Conservation (phyloP, 2,888 invertebrate species). For the Pristionchus exspectatus region DNA sequence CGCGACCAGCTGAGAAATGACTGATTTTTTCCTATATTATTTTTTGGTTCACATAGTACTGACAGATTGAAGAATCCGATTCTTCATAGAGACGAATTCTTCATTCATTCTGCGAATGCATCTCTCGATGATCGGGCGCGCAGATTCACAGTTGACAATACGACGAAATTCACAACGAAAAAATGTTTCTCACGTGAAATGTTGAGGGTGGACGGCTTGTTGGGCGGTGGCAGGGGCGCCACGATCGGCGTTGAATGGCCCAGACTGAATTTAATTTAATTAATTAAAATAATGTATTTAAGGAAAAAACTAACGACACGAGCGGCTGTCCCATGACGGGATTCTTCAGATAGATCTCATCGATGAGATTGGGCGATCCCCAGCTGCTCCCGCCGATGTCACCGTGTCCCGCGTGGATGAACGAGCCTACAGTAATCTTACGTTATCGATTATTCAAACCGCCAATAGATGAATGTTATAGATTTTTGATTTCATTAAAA, state of each 20-base stretch:
- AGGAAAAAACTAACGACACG: slow-evolving; percentile 40
- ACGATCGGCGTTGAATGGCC: not conserved
- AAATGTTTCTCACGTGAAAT: not conserved
- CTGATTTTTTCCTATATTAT: not conserved
- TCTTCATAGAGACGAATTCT: not conserved
- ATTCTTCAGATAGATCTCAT: slow-evolving; percentile 80
- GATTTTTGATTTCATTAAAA: no score
- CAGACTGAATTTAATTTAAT: not conserved
- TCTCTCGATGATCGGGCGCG: not conserved
- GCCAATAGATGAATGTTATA: no score
- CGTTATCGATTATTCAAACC: not conserved
- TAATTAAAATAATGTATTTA: not conserved
- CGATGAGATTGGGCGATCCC: slow-evolving; percentile 89
- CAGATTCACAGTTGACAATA: no score
- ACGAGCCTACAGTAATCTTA: slow-evolving; percentile 81
- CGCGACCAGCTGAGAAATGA: not conserved
- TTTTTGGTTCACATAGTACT: not conserved
- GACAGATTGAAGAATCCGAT: not conserved
- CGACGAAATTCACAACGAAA: no score
- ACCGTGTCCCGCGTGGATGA: slow-evolving; percentile 86
- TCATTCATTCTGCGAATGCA: not conserved
- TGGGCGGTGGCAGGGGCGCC: not conserved
- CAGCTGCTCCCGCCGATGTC: slow-evolving; percentile 83
- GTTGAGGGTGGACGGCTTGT: slow-evolving; percentile 44
- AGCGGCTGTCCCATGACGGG: slow-evolving; percentile 65